phyloP scores from a whole-genome alignment of 2,797 vertebrate species.

The Danio aesculapii region DNA sequence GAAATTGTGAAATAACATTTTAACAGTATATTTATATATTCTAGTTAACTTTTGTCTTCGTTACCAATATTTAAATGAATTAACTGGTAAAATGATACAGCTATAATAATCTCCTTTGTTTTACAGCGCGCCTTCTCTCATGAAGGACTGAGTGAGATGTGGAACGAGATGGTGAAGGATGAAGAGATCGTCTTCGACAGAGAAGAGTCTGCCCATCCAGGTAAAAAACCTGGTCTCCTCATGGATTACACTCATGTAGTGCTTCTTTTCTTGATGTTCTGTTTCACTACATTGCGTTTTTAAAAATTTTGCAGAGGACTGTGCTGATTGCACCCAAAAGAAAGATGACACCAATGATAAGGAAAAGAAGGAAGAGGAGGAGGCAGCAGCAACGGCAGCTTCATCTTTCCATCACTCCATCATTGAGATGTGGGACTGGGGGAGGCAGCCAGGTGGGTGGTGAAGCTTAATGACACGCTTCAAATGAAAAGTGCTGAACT shows the following conservation, averaged over 20 bases:
- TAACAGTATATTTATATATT: background rate
- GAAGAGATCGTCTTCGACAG: slow-evolving; percentile 93
- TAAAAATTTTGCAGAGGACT: slow-evolving; percentile 82
- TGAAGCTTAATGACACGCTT: slow-evolving; percentile 10
- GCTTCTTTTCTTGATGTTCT: background rate
- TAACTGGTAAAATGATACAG: background rate
- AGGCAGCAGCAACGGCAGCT: slow-evolving; percentile 71
- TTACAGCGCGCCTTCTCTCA: slow-evolving; percentile 92
- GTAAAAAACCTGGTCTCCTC: slow-evolving; percentile 66
- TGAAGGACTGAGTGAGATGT: slow-evolving; percentile 96
- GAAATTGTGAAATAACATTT: background rate
- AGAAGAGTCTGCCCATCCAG: slow-evolving; percentile 85
- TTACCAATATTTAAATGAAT: background rate
- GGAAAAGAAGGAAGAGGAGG: slow-evolving; percentile 97
- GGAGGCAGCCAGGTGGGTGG: slow-evolving; percentile 91
- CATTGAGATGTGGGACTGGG: slow-evolving; percentile 98
- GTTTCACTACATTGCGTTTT: background rate
- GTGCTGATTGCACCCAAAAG: slow-evolving; percentile 87
- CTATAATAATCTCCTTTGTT: background rate
- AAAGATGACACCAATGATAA: slow-evolving; percentile 96
- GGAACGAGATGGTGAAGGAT: slow-evolving; percentile 99
- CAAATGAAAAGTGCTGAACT: slow-evolving; percentile 41
- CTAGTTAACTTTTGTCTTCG: background rate
- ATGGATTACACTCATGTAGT: background rate
- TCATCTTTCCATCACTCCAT: slow-evolving; percentile 88